A percentile compares a stretch with the other conserved stretches of the same genome.
Conservation (phyloP, 2,113 vertebrate species). For the Galemys pyrenaicus region DNA sequence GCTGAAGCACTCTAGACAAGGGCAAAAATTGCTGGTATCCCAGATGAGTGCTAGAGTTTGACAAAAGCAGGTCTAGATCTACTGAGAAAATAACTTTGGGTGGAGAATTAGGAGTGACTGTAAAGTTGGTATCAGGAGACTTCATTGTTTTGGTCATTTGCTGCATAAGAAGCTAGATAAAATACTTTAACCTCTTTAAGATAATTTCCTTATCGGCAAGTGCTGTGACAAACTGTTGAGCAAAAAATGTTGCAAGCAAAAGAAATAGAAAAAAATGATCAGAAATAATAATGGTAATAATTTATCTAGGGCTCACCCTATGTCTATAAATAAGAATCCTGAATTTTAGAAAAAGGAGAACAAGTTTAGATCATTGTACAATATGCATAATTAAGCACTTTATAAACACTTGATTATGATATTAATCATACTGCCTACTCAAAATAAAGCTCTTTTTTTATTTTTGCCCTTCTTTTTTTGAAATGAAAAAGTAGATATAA, state of each 20-base stretch:
- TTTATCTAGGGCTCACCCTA: background rate
- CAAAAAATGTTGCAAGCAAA: background rate
- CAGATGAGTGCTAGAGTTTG: background rate
- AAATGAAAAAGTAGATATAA: background rate
- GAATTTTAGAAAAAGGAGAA: background rate
- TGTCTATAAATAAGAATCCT: constrained; percentile 11
- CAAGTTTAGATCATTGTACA: background rate
- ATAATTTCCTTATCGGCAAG: constrained; percentile 4
- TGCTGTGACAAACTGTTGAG: background rate
- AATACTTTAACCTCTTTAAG: background rate
- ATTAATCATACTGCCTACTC: constrained; percentile 4
- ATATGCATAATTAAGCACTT: background rate
- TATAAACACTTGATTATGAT: constrained; percentile 7
- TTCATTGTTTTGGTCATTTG: background rate
- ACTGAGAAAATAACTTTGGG: background rate
- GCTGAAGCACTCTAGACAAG: background rate
- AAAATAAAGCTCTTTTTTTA: constrained; percentile 24
- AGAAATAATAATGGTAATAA: background rate
- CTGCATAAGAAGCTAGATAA: background rate
- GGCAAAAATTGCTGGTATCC: background rate
- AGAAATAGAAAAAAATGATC: background rate
- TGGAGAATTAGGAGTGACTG: background rate
- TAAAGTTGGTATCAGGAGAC: background rate
- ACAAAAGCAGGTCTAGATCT: background rate
- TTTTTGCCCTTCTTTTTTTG: background rate